A percentile compares a stretch with the other conserved stretches of the same genome.
Evolutionary conservation across 2,113 vertebrate species (phyloP).

Genomic region (Syrmaticus mikado): DNA sequence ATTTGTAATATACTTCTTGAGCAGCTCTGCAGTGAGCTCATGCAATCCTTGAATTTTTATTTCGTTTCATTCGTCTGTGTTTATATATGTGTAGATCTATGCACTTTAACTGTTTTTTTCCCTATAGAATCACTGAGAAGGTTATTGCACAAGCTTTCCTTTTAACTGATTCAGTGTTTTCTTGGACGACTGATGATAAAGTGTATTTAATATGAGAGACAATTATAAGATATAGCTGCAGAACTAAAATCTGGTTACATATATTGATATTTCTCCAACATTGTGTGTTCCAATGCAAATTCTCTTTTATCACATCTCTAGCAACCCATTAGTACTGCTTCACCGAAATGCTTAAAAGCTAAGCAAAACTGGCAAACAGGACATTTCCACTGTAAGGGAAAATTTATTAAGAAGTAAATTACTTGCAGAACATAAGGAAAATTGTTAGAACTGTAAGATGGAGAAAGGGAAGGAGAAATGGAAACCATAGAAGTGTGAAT

Average conservation of each 20-base stretch:
- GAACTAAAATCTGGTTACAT: background rate
- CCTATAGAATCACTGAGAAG: background rate
- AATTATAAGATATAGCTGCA: background rate
- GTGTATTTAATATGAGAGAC: background rate
- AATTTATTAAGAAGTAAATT: background rate
- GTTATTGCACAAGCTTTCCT: background rate
- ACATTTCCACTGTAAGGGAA: background rate
- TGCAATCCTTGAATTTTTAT: background rate
- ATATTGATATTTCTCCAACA: background rate
- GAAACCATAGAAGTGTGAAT: background rate
- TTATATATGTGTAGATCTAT: background rate
- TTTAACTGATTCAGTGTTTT: background rate
- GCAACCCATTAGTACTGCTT: background rate
- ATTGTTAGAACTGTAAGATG: background rate
- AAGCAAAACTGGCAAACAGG: background rate
- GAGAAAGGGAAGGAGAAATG: background rate
- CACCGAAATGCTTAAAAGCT: background rate
- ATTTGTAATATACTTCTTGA: background rate
- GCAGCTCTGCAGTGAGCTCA: background rate
- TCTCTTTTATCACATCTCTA: background rate
- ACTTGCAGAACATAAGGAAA: background rate
- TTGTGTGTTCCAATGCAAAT: background rate
- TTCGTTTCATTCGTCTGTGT: background rate
- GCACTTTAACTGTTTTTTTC: background rate
- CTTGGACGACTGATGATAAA: background rate